Base-by-base conservation (phyloP, 2,888 invertebrate species). In the Coleophora flavipennella region DNA sequence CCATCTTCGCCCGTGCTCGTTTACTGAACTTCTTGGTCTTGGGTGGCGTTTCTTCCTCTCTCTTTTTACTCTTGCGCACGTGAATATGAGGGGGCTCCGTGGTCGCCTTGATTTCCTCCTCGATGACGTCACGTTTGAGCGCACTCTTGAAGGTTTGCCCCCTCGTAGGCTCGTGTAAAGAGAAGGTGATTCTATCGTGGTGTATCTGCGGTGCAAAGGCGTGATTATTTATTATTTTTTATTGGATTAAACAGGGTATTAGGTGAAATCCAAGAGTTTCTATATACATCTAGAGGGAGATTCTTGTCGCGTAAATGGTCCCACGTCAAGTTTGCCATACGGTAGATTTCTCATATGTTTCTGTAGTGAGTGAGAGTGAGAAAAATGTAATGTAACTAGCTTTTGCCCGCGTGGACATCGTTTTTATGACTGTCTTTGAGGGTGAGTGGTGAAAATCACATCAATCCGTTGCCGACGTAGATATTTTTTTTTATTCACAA, bases 141-240 rank as follows among this genome's bases (percentile, higher is more conserved):
- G 74, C 74, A 48, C 81, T 83, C 53, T 83, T 83, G 53, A 75
- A 83, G 1, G 83, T 83, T 41, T 83, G 83, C 0, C 79, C 83
- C 3, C 83, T 65, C 0, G 70, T 62, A 0, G 83, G 81, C 48
- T 83, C 83, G 53, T 81, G 80, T 2, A 83, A 54, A 0, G 83
- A 80, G 47, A 80, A 83, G 0, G 83, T 81, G 27, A 83, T 81
- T 41, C 83, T 62, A 45, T 83, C 83, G 51, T 79, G 83, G 41
- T 83, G 83, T 46, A 83, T 73, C 83, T 83, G 56, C 35, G 20
- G 25, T 26, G 14, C 33, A 6, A 14, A 31, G 33, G 12, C 3
- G 3, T 14, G 13, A 13, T 12, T 25, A 6, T 12, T 11, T 10
- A 13, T 27, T 27, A 27, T 27, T 27, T 10, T 27, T 27, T 27